phyloP scores from a whole-genome alignment of 2,797 vertebrate genomes.

The Mallotus villosus region DNA sequence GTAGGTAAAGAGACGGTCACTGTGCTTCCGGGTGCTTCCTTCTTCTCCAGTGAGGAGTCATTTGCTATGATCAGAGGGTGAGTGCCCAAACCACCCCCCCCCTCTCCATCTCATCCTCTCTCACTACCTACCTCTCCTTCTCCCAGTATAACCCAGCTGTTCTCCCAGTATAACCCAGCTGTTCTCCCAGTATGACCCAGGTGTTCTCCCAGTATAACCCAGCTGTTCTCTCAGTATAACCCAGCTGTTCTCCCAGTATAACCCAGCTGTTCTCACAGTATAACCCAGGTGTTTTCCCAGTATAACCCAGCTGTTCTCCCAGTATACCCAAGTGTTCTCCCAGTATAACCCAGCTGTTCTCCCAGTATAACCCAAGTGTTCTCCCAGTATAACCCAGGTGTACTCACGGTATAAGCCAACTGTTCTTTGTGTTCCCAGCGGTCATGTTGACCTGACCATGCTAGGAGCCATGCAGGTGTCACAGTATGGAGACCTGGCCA shows the following conservation, averaged over 20 bases:
- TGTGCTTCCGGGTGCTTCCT: constrained; percentile 80
- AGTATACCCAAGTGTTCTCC: neutral
- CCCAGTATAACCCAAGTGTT: too few relatives aligned
- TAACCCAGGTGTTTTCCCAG: too few relatives aligned
- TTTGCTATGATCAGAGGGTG: constrained; percentile 90
- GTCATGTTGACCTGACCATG: constrained; percentile 84
- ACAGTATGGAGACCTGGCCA: constrained; percentile 80
- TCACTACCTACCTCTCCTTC: neutral
- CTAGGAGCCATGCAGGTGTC: constrained; percentile 88
- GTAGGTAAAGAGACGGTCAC: constrained; percentile 87
- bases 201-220: too few relatives aligned
- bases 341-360: too few relatives aligned
- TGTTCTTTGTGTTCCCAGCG: constrained; percentile 56
- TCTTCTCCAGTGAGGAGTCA: constrained; percentile 85
- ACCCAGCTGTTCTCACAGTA: too few relatives aligned
- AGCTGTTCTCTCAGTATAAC: too few relatives aligned
- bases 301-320: too few relatives aligned
- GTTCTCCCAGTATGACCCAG: too few relatives aligned
- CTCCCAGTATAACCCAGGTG: neutral
- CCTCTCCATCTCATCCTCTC: neutral
- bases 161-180: too few relatives aligned
- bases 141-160: too few relatives aligned
- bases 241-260: too few relatives aligned
- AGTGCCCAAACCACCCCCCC: too few relatives aligned
- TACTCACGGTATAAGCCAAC: neutral